Evolutionary conservation across 2,113 vertebrate species (phyloP).

Genomic region (Psittacula cyanocephala): DNA sequence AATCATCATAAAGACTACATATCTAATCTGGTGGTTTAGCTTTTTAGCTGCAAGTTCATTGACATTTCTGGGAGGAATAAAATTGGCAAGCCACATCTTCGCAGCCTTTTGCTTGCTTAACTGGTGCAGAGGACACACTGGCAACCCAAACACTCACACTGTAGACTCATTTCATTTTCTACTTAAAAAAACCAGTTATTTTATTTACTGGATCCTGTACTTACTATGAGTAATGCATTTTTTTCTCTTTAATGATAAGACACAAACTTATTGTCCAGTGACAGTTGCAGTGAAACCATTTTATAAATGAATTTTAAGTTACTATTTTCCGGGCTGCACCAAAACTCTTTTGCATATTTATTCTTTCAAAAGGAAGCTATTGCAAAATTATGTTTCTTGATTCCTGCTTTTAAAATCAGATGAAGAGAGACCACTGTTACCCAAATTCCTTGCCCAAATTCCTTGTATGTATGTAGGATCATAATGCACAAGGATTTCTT

Average conservation of each 20-base stretch:
- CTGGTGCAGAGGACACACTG: neutral
- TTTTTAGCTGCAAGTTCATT: neutral
- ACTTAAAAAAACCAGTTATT: neutral
- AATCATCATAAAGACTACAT: neutral
- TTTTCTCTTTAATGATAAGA: neutral
- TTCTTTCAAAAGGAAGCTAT: neutral
- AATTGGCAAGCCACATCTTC: neutral
- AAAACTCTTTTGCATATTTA: neutral
- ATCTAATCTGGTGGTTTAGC: neutral
- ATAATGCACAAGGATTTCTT: neutral
- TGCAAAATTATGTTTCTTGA: neutral
- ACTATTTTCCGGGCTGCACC: neutral
- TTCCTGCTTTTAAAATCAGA: neutral
- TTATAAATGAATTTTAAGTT: neutral
- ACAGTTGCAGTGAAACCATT: neutral
- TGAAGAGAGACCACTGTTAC: neutral
- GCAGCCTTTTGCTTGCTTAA: neutral
- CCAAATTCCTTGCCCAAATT: neutral
- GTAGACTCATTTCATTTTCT: neutral
- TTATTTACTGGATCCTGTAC: neutral
- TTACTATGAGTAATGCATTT: neutral
- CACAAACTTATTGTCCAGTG: neutral
- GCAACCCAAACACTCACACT: neutral
- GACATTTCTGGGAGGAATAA: constrained; percentile 2
- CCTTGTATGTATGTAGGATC: neutral